These are phyloP conservation scores for Nesoenas mayeri DNA, from an alignment of 2,113 vertebrate genomes.

Conservation along the genomic window DNA sequence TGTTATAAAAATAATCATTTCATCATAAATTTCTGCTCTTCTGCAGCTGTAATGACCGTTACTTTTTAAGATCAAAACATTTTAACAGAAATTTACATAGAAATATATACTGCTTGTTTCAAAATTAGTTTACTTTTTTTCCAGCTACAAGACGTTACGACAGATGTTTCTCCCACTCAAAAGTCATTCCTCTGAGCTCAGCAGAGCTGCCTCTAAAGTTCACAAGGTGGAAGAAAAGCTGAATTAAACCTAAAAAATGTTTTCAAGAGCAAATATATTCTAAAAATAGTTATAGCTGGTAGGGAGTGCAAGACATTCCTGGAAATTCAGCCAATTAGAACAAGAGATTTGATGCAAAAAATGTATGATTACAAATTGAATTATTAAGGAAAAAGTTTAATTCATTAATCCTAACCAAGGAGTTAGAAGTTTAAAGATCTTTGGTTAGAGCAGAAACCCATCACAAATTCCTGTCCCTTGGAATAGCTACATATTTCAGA, in stretches of 20 bases:
- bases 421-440: background rate
- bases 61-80: background rate
- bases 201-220: slow-evolving; percentile 1
- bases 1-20: background rate
- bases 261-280: background rate
- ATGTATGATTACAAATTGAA: background rate
- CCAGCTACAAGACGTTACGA: background rate
- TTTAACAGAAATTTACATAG: background rate
- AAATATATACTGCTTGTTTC: background rate
- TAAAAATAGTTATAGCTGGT: background rate
- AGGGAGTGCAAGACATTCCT: background rate
- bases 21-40: background rate
- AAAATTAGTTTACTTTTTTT: background rate
- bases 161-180: background rate
- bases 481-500: background rate
- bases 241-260: slow-evolving; percentile 15
- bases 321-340: background rate
- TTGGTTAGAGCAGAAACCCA: background rate
- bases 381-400: background rate
- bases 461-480: background rate
- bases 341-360: background rate
- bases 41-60: background rate
- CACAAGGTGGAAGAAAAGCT: background rate
- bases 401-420: background rate
- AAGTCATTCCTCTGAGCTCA: background rate